A percentile compares a stretch with the other conserved stretches of the same genome.
Evolutionary conservation across 2,113 vertebrate genomes (phyloP).

Genomic region (Platichthys stellatus): DNA sequence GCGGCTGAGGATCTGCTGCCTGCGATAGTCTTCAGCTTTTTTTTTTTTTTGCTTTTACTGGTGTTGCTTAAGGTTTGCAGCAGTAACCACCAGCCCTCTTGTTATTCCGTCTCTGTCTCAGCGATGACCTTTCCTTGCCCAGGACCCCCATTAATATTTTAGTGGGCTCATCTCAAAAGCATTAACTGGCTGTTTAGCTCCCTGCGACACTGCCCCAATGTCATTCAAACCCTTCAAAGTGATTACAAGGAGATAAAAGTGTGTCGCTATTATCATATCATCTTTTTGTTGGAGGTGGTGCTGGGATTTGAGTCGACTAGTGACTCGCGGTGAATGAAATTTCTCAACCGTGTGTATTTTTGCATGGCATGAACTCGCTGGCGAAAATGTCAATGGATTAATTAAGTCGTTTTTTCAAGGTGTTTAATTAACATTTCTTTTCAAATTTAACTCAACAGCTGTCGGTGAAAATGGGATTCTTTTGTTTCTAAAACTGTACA

Average conservation of each 20-base stretch:
- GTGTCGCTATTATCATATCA: slow-evolving; percentile 50
- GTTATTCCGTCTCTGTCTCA: slow-evolving; percentile 64
- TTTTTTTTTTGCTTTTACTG: slow-evolving; percentile 18
- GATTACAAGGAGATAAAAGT: slow-evolving; percentile 63
- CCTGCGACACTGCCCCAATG: slow-evolving; percentile 58
- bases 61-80: slow-evolving; percentile 27
- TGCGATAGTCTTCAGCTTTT: not conserved
- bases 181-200: slow-evolving; percentile 64
- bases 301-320: slow-evolving; percentile 10
- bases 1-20: slow-evolving; percentile 8
- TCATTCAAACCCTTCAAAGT: slow-evolving; percentile 67
- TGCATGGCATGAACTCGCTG: not conserved
- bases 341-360: slow-evolving; percentile 6
- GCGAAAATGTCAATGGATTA: not conserved
- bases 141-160: slow-evolving; percentile 76
- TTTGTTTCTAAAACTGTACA: slow-evolving; percentile 44
- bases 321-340: slow-evolving; percentile 9
- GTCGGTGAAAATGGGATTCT: slow-evolving; percentile 39
- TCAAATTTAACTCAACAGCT: slow-evolving; percentile 46
- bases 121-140: slow-evolving; percentile 70
- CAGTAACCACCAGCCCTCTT: slow-evolving; percentile 35
- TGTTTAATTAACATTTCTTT: slow-evolving; percentile 55
- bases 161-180: slow-evolving; percentile 68
- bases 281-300: slow-evolving; percentile 43
- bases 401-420: not conserved